phyloP scores from a whole-genome alignment of 2,888 invertebrate species.

The Drosophila prolongata region DNA sequence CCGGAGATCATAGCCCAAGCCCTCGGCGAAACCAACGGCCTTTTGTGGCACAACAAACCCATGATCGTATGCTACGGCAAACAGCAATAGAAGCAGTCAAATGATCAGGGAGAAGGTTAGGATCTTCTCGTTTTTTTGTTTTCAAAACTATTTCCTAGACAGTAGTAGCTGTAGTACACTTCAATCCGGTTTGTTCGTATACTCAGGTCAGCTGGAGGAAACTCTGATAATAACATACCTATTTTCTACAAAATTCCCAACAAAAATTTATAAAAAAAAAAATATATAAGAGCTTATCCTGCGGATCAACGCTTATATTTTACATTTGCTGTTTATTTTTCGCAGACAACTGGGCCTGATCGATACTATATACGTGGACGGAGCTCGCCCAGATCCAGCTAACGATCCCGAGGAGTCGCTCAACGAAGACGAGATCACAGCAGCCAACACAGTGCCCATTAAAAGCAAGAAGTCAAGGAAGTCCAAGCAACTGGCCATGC shows the following conservation, averaged over 20 bases:
- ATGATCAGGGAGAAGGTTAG: slow-evolving; percentile 20
- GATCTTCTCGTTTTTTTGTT: background rate
- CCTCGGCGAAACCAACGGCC: slow-evolving; percentile 93
- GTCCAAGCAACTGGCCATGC: slow-evolving; percentile 82
- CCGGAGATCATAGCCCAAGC: slow-evolving; percentile 89
- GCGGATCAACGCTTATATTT: background rate
- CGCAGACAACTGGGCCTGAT: slow-evolving; percentile 83
- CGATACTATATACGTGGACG: slow-evolving; percentile 83
- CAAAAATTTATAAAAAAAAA: background rate
- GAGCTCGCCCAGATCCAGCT: slow-evolving; percentile 67
- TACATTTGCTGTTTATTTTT: slow-evolving; percentile 36
- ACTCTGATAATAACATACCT: slow-evolving; percentile 3
- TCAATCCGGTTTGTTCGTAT: slow-evolving; percentile 6
- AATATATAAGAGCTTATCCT: no score
- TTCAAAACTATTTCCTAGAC: background rate
- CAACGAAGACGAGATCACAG: slow-evolving; percentile 56
- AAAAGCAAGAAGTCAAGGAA: slow-evolving; percentile 74
- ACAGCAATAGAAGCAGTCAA: slow-evolving; percentile 52
- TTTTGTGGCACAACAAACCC: slow-evolving; percentile 93
- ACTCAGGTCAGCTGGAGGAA: slow-evolving; percentile 3
- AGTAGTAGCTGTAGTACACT: slow-evolving; percentile 12
- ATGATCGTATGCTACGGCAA: slow-evolving; percentile 95
- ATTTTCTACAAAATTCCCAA: slow-evolving; percentile 19
- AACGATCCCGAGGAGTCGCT: slow-evolving; percentile 65
- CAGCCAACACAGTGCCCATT: slow-evolving; percentile 41